These are phyloP conservation scores for Drosophila aff. DNA, from an alignment of 1,140 invertebrate genomes.

Conservation along the genomic window DNA sequence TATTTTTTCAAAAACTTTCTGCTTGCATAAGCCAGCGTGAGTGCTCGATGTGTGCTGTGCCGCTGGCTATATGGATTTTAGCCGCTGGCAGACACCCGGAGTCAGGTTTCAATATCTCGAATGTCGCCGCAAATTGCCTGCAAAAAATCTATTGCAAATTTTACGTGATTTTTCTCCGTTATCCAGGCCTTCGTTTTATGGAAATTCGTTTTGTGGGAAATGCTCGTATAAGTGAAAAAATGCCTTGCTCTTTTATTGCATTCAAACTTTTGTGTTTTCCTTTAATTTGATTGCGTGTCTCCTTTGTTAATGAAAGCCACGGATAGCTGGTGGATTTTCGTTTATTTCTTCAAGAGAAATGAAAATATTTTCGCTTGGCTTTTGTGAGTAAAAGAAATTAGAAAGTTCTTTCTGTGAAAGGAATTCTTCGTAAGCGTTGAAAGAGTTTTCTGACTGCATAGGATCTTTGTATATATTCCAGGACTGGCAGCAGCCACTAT, in stretches of 20 bases:
- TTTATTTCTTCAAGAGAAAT: constrained; percentile 2
- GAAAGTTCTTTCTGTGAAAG: constrained; percentile 4
- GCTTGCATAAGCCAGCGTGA: constrained; percentile 39
- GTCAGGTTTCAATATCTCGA: constrained; percentile 38
- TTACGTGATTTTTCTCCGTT: constrained; percentile 19
- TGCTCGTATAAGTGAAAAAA: constrained; percentile 20
- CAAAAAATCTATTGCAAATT: constrained; percentile 44
- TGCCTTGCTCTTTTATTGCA: constrained; percentile 28
- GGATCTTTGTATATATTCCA: background rate
- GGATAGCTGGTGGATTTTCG: background rate
- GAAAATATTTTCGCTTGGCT: constrained; percentile 16
- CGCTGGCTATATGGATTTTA: constrained; percentile 21
- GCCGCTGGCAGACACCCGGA: constrained; percentile 9
- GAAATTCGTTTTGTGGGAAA: constrained; percentile 37
- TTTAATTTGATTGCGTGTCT: constrained; percentile 29
- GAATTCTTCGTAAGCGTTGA: background rate
- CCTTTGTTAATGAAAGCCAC: constrained; percentile 16
- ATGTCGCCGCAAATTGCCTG: constrained; percentile 34
- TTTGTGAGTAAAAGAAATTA: constrained; percentile 1
- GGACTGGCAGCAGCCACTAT: constrained; percentile 16
- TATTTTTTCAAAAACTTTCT: constrained; percentile 40
- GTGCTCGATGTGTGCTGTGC: constrained; percentile 21
- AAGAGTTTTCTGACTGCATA: constrained; percentile 15
- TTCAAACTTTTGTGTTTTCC: constrained; percentile 40
- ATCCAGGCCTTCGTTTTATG: constrained; percentile 9